Evolutionary conservation across 2,113 vertebrate species (phyloP).

Genomic region (Nanorana parkeri): DNA sequence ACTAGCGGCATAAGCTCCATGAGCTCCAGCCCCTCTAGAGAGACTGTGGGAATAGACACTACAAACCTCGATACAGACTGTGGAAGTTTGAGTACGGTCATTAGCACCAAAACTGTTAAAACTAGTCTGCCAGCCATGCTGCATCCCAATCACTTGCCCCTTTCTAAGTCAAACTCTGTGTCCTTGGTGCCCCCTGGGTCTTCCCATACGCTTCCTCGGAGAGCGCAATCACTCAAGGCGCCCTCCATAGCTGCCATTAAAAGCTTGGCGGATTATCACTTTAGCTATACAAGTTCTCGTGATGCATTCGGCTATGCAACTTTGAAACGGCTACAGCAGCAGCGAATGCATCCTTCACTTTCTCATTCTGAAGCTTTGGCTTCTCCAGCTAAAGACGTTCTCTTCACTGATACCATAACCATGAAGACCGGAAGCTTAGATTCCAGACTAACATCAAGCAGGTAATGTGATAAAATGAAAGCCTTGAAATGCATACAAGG

Average conservation of each 20-base stretch:
- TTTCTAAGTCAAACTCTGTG: conserved; percentile 89
- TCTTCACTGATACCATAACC: conserved; percentile 97
- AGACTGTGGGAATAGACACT: conserved; percentile 88
- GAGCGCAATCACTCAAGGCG: conserved; percentile 95
- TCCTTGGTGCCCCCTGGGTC: conserved; percentile 91
- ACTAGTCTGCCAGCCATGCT: conserved; percentile 83
- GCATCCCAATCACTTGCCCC: conserved; percentile 87
- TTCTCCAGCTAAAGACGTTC: conserved; percentile 95
- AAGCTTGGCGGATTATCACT: conserved; percentile 94
- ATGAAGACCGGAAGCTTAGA: conserved; percentile 98
- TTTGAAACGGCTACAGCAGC: conserved; percentile 92
- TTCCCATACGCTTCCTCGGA: conserved; percentile 93
- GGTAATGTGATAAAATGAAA: conserved; percentile 70
- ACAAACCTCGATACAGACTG: conserved; percentile 91
- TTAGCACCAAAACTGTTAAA: conserved; percentile 93
- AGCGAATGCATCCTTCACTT: conserved; percentile 95
- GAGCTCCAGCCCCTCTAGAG: conserved; percentile 96
- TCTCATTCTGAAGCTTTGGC: conserved; percentile 95
- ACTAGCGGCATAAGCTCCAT: conserved; percentile 98
- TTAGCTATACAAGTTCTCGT: conserved; percentile 94
- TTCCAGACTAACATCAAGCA: conserved; percentile 92
- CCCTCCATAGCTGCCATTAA: conserved; percentile 92
- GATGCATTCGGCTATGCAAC: conserved; percentile 96
- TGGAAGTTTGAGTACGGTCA: conserved; percentile 94
- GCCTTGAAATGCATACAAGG: no score